Evolutionary conservation across 2,888 invertebrate genomes (phyloP).

Genomic region (Watsonalla cultraria): DNA sequence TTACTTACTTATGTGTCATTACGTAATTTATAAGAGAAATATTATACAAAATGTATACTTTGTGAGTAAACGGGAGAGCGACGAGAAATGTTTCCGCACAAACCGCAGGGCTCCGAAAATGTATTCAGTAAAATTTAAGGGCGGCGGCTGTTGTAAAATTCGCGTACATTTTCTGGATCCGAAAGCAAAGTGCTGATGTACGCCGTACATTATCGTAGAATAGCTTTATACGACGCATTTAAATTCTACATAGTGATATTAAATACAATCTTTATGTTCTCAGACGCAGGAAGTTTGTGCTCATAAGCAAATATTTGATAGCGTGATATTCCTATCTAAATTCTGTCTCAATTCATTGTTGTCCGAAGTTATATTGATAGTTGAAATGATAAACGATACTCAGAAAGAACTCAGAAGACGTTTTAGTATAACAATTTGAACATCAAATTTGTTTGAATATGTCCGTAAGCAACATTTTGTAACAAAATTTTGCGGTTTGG

Average conservation of each 20-base stretch:
- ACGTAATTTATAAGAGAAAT: conserved; percentile 18
- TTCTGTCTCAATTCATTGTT: too few species aligned
- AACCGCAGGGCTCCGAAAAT: conserved; percentile 58
- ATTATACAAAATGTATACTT: conserved; percentile 32
- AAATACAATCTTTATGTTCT: background rate
- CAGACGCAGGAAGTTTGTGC: too few species aligned
- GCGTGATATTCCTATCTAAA: too few species aligned
- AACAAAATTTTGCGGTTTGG: too few species aligned
- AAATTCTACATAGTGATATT: conserved; percentile 10
- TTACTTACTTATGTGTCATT: background rate
- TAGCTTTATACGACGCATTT: conserved; percentile 32
- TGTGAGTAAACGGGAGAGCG: conserved; percentile 41
- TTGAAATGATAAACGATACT: too few species aligned
- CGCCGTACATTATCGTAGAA: conserved; percentile 43
- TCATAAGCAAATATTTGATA: too few species aligned
- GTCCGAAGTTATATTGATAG: too few species aligned
- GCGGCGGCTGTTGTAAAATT: conserved; percentile 40
- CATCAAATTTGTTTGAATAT: too few species aligned
- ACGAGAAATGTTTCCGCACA: conserved; percentile 46
- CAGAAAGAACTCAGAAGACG: too few species aligned
- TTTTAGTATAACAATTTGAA: too few species aligned
- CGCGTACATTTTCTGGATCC: conserved; percentile 46
- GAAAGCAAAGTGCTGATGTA: conserved; percentile 35
- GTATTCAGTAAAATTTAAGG: conserved; percentile 56
- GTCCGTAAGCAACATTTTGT: too few species aligned